These are phyloP conservation scores for Rachycentron canadum DNA, from an alignment of 2,797 vertebrate genomes.

Conservation along the genomic window DNA sequence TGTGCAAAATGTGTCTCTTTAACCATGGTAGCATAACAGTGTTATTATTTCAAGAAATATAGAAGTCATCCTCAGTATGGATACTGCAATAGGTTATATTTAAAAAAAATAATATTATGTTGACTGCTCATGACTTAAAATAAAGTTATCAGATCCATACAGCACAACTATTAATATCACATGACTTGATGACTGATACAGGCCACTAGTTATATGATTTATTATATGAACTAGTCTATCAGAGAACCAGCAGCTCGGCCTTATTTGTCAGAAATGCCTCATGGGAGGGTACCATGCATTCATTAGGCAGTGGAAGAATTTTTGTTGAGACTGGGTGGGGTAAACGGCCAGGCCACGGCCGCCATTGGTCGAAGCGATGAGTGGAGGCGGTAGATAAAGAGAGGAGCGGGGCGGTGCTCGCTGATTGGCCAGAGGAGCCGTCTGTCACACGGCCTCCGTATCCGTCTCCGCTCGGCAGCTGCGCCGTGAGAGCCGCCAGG, in stretches of 20 bases:
- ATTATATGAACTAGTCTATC: not conserved
- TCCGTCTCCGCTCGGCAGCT: slow-evolving; percentile 61
- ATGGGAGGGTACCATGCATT: slow-evolving; percentile 3
- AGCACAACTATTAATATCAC: not conserved
- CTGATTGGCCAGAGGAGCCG: slow-evolving; percentile 72
- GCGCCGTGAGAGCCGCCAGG: slow-evolving; percentile 69
- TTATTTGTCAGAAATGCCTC: slow-evolving; percentile 33
- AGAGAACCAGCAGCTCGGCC: not conserved
- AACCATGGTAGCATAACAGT: not conserved
- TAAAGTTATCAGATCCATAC: not conserved
- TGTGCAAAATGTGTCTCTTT: not conserved
- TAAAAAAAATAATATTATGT: not conserved
- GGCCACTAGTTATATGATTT: not conserved
- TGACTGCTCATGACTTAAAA: not conserved
- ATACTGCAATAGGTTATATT: not conserved
- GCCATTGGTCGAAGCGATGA: slow-evolving; percentile 52
- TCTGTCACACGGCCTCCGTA: slow-evolving; percentile 32
- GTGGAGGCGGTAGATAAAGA: no score
- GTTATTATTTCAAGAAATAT: not conserved
- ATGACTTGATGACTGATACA: not conserved
- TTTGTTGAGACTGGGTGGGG: slow-evolving; percentile 27
- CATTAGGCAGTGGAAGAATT: slow-evolving; percentile 50
- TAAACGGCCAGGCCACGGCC: not conserved
- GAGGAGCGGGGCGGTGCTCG: not conserved
- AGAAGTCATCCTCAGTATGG: not conserved